These are phyloP conservation scores for Noctua fimbriata DNA, from an alignment of 2,888 invertebrate species.

Conservation along the genomic window DNA sequence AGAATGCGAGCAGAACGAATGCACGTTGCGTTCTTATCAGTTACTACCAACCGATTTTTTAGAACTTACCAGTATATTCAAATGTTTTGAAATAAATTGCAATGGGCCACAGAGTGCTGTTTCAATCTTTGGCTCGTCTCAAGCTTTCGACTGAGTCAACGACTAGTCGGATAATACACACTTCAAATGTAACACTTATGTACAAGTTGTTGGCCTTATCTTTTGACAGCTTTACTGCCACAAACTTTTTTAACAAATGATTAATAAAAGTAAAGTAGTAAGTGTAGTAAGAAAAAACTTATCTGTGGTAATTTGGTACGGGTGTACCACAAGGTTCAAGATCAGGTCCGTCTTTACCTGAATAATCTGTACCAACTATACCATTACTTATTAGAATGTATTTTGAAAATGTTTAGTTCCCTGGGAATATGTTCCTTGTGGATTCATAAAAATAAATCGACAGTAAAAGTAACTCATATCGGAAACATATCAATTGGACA, in stretches of 20 bases:
- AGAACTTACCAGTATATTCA: not conserved
- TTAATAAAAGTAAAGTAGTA: not conserved
- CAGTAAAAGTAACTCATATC: not conserved
- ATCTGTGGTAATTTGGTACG: not conserved
- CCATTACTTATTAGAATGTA: not conserved
- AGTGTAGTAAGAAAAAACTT: not conserved
- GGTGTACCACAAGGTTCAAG: conserved; percentile 8
- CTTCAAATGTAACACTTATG: not conserved
- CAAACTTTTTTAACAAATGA: not conserved
- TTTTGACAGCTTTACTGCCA: not conserved
- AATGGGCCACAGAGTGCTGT: not conserved
- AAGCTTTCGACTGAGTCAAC: conserved; percentile 13
- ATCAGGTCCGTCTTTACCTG: not conserved
- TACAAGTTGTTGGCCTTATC: not conserved
- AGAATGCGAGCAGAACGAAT: not conserved
- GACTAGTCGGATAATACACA: not conserved
- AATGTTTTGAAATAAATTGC: not conserved
- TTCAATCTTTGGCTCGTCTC: not conserved
- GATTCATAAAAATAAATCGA: not conserved
- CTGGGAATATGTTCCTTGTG: not conserved
- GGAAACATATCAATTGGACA: not conserved
- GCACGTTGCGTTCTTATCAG: conserved; percentile 11
- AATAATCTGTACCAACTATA: not conserved
- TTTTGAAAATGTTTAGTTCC: not conserved
- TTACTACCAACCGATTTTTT: not conserved